Base-by-base conservation (phyloP, 2,113 vertebrate species). In the Ceyx cyanopectus region DNA sequence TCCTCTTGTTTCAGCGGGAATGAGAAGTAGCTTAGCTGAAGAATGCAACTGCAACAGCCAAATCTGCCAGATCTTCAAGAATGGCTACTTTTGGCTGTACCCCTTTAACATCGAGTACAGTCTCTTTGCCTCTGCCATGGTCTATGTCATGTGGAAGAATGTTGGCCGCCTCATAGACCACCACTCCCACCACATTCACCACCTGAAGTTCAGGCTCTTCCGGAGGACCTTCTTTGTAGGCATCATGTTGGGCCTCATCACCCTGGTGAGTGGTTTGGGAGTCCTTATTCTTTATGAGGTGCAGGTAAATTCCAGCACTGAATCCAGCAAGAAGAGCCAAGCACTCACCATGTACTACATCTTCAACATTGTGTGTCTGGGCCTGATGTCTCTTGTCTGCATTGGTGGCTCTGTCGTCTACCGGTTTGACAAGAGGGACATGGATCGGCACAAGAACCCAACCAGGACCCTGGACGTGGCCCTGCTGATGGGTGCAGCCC, bases 71-170 rank as follows among this genome's bases (percentile, higher is more conserved):
- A 92, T 98, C 95, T 99, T 99, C 89, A 96, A 99, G 93, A 97
- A 98, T 0, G 98, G 98, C n/a, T 98, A 97, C 66, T 98, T 98
- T 90, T 99, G 99, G 97, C 94, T 99, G 50, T 99, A 99, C 41
- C 99, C 99, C 40, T 99, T 99, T 93, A 99, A 99, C 96, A 99
- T 99, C 1, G 99, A 99, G 93, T 99, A 99, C 97, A 99, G 99
- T 74, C 98, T 99, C 85, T 99, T 99, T 12, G 99, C 99, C 29
- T 99, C 98, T 11, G 98, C 99, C 78, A 98, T 99, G 98, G 96
- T 98, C 54, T 99, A 99, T 6, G 97, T 99, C 89, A 99, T 99
- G 99, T 99, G 99, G 99, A 99, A 99, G 96, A 99, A 99, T 0
- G 98, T 99, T 7, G 99, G 99, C 14, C 97, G 99, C 56, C 85